These are phyloP conservation scores for Apomyelois bistriatella DNA, from an alignment of 2,888 invertebrate genomes.

Conservation along the genomic window DNA sequence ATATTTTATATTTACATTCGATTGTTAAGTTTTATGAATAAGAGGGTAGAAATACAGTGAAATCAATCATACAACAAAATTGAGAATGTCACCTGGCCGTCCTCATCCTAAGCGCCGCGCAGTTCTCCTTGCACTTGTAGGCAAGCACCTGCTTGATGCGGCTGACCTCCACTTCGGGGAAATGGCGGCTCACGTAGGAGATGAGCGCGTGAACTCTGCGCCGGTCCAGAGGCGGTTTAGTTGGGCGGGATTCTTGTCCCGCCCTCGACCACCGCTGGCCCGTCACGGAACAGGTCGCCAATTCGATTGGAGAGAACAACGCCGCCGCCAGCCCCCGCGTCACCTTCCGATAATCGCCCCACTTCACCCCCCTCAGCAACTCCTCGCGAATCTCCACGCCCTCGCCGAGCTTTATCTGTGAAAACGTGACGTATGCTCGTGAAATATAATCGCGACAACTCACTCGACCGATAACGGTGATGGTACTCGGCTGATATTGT, in stretches of 20 bases:
- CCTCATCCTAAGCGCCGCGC: conserved; percentile 86
- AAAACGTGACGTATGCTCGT: neutral
- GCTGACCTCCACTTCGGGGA: conserved; percentile 87
- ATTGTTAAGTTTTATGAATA: too few species aligned
- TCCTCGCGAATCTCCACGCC: conserved; percentile 87
- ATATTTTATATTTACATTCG: too few species aligned
- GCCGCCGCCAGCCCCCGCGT: conserved; percentile 87
- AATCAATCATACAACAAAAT: neutral
- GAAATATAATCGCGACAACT: neutral
- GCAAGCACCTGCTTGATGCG: conserved; percentile 88
- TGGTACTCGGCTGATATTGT: neutral
- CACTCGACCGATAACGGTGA: conserved; percentile 10
- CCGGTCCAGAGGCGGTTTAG: conserved; percentile 86
- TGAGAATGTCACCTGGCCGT: conserved; percentile 80
- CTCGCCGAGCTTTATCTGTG: conserved; percentile 85
- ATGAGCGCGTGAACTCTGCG: conserved; percentile 87
- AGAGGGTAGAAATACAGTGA: too few species aligned
- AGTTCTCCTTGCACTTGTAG: conserved; percentile 89
- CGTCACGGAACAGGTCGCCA: conserved; percentile 87
- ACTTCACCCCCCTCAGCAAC: conserved; percentile 84
- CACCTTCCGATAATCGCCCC: conserved; percentile 87
- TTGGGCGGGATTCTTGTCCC: conserved; percentile 85
- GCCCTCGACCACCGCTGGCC: conserved; percentile 88
- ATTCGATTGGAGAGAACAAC: conserved; percentile 85
- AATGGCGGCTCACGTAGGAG: conserved; percentile 86